Conservation (phyloP, 2,797 vertebrate species). For the Caiman crocodilus region DNA sequence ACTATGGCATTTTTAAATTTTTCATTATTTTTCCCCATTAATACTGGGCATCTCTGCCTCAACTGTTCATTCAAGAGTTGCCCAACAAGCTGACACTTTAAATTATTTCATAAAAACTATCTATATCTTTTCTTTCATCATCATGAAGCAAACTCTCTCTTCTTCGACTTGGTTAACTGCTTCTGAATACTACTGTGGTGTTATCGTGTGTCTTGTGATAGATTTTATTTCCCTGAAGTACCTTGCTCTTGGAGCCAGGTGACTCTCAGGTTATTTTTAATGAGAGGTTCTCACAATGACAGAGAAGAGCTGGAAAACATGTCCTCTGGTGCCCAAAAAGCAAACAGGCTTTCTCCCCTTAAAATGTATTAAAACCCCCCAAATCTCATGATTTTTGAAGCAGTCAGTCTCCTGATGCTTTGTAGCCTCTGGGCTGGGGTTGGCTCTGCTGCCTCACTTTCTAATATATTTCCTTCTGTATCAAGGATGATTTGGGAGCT, state of each 20-base stretch:
- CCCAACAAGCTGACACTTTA: too few species aligned
- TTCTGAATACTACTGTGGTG: not conserved
- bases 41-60: not conserved
- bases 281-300: not conserved
- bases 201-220: not conserved
- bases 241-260: not conserved
- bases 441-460: not conserved
- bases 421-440: not conserved
- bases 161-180: not conserved
- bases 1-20: not conserved
- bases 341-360: not conserved
- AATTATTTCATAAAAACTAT: not conserved
- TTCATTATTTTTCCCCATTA: not conserved
- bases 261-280: not conserved
- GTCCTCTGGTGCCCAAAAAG: not conserved
- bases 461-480: not conserved
- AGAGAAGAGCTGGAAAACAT: not conserved
- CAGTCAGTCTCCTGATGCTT: too few species aligned
- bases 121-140: not conserved
- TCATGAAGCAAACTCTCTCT: not conserved
- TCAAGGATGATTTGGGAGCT: not conserved
- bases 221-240: not conserved
- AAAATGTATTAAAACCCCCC: not conserved
- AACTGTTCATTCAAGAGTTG: not conserved
- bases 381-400: not conserved